These are phyloP conservation scores for Chinchilla lanigera DNA, from an alignment of 2,113 vertebrate genomes.

Conservation along the genomic window DNA sequence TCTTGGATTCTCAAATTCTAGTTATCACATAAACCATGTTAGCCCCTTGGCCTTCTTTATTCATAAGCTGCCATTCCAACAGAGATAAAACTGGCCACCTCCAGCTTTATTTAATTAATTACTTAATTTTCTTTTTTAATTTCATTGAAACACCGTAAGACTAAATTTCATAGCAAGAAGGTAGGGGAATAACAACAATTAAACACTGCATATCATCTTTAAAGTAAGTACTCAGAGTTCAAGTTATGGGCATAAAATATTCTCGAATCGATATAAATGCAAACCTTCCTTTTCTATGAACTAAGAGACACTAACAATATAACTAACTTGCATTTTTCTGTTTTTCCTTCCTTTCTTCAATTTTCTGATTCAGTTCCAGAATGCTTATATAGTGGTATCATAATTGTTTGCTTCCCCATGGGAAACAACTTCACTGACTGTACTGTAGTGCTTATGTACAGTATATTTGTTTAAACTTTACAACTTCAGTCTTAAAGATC, in stretches of 20 bases:
- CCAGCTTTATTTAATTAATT: neutral
- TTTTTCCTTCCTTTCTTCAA: neutral
- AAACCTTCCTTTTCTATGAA: too few species aligned
- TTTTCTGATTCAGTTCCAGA: neutral
- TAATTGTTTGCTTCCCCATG: neutral
- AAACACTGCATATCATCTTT: too few species aligned
- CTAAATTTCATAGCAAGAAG: too few species aligned
- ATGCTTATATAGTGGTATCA: neutral
- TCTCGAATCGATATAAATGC: too few species aligned
- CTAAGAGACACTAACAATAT: too few species aligned
- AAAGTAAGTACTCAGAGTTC: too few species aligned
- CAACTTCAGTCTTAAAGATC: neutral
- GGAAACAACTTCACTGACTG: neutral
- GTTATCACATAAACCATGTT: neutral
- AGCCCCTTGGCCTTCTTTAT: neutral
- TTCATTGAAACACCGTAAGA: too few species aligned
- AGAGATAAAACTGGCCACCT: neutral
- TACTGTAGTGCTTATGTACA: neutral
- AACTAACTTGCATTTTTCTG: too few species aligned
- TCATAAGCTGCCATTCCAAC: neutral
- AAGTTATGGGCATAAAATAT: too few species aligned
- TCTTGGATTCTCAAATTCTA: neutral
- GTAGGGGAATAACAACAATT: too few species aligned
- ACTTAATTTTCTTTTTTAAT: neutral
- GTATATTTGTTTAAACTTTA: neutral